Evolutionary conservation across 1,140 invertebrate genomes (phyloP).

Genomic region (Caenorhabditis elegans): DNA sequence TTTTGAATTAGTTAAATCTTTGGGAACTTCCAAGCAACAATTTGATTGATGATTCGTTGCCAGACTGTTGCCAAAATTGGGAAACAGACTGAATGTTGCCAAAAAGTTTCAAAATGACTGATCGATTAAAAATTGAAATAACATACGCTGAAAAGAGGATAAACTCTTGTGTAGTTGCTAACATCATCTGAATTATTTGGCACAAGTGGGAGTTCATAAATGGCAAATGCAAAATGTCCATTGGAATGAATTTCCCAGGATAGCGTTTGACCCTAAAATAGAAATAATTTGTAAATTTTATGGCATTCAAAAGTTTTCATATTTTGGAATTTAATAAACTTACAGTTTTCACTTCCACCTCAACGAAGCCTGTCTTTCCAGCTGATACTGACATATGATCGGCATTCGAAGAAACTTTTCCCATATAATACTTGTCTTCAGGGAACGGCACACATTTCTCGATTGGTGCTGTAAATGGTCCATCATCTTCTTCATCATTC

Average conservation of each 20-base stretch:
- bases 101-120: no score
- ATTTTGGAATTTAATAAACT: conserved; percentile 30
- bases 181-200: conserved; percentile 41
- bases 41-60: no score
- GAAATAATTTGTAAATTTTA: neutral
- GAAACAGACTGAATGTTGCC: no score
- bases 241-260: conserved; percentile 60
- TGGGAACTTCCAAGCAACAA: no score
- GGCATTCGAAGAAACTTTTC: neutral
- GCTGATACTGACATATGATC: conserved; percentile 51
- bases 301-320: neutral
- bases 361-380: conserved; percentile 53
- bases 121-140: no score
- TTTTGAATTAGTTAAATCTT: no score
- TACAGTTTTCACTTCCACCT: conserved; percentile 47
- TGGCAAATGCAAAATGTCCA: conserved; percentile 62
- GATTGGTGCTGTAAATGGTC: conserved; percentile 54
- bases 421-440: conserved; percentile 54
- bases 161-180: conserved; percentile 47
- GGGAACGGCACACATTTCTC: conserved; percentile 52
- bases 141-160: conserved; percentile 61
- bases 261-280: conserved; percentile 54
- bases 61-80: no score
- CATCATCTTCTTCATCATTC: conserved; percentile 55
- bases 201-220: conserved; percentile 50